Percentiles rank a stretch among this genome's conserved stretches.
phyloP scores from a whole-genome alignment of 2,113 vertebrate genomes.

The Barnardius zonarius region DNA sequence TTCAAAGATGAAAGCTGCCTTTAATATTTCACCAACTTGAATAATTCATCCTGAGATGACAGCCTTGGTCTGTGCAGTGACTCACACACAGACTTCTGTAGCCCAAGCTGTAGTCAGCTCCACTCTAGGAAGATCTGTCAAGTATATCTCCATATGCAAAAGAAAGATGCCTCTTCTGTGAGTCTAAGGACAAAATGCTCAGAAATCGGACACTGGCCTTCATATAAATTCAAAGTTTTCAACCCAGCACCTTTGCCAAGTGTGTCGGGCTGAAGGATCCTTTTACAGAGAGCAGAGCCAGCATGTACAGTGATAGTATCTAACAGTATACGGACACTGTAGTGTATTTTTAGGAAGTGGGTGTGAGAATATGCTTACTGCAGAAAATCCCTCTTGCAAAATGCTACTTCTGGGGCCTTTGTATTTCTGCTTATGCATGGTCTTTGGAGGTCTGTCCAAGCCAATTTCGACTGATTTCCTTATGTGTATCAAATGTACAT shows the following conservation, averaged over 20 bases:
- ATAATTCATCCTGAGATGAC: conserved; percentile 18
- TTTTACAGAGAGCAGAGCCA: background rate
- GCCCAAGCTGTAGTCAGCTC: background rate
- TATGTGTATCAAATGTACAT: background rate
- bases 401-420: background rate
- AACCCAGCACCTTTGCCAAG: background rate
- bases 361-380: background rate
- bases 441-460: background rate
- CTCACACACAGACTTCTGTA: background rate
- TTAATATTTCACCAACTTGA: conserved; percentile 50
- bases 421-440: background rate
- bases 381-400: background rate
- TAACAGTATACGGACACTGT: background rate
- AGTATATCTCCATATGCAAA: background rate
- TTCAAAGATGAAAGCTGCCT: conserved; percentile 28
- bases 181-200: background rate
- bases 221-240: background rate
- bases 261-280: background rate
- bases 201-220: background rate
- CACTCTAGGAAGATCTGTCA: background rate
- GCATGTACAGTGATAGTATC: background rate
- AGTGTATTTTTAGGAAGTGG: background rate
- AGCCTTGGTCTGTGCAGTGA: background rate
- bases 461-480: background rate
- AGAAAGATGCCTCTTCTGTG: background rate